phyloP scores from a whole-genome alignment of 2,113 vertebrate species.

The Labeo rohita region DNA sequence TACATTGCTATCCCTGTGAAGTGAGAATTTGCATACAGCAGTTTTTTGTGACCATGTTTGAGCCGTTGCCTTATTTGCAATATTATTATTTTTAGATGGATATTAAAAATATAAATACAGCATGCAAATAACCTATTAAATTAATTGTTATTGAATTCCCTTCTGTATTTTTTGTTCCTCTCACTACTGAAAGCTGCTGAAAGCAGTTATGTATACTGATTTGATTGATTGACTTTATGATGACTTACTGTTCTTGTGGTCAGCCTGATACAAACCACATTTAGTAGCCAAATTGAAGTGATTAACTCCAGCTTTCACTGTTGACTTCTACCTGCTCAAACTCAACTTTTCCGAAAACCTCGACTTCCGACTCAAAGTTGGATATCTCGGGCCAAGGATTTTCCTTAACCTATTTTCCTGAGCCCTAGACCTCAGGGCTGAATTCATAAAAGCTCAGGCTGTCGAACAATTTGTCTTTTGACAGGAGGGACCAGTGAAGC shows the following conservation, averaged over 20 bases:
- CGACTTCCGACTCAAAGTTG: slow-evolving; percentile 73
- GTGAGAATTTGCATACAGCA: not conserved
- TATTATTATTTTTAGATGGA: not conserved
- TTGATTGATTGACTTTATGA: not conserved
- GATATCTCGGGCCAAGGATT: slow-evolving; percentile 81
- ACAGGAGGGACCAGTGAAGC: slow-evolving; percentile 84
- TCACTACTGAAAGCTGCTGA: not conserved
- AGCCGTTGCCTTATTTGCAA: not conserved
- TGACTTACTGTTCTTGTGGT: not conserved
- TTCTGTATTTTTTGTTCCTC: too few relatives aligned
- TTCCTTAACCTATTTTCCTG: slow-evolving; percentile 79
- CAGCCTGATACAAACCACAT: not conserved
- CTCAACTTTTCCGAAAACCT: slow-evolving; percentile 40
- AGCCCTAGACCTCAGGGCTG: slow-evolving; percentile 69
- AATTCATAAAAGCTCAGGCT: slow-evolving; percentile 83
- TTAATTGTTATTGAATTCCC: not conserved
- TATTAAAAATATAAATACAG: not conserved
- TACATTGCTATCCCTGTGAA: not conserved
- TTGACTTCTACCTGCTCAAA: slow-evolving; percentile 10
- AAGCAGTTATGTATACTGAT: not conserved
- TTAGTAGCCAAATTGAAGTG: not conserved
- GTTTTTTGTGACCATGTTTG: too few relatives aligned
- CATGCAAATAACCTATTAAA: not conserved
- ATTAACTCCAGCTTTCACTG: slow-evolving; percentile 11
- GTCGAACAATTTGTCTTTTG: slow-evolving; percentile 91